Percentiles rank a stretch among this genome's conserved stretches.
Evolutionary conservation across 2,797 vertebrate genomes (phyloP).

Genomic region (Nyctalus aviator): DNA sequence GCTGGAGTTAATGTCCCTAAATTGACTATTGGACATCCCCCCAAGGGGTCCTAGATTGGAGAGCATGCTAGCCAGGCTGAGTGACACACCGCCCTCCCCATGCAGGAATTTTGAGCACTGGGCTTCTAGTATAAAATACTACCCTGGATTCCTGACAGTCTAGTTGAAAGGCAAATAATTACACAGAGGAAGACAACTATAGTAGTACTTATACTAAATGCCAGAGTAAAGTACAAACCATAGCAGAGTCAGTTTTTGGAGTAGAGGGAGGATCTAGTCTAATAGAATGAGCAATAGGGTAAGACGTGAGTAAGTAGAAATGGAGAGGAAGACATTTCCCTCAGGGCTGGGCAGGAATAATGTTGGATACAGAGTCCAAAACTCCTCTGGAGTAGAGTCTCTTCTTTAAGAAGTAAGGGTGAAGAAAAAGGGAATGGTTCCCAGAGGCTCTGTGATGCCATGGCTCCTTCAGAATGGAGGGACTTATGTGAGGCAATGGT

Average conservation of each 20-base stretch:
- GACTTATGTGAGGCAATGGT: neutral
- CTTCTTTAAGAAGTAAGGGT: neutral
- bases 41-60: no score
- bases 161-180: neutral
- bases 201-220: neutral
- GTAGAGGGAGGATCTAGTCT: neutral
- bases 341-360: neutral
- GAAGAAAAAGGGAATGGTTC: neutral
- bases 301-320: neutral
- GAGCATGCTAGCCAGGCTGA: no score
- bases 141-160: neutral
- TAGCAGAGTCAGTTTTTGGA: neutral
- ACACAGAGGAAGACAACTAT: neutral
- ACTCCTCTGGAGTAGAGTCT: neutral
- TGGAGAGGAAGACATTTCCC: neutral
- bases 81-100: no score
- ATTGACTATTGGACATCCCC: no score
- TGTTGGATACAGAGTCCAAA: fast-evolving
- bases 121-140: neutral
- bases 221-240: neutral
- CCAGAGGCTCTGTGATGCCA: neutral
- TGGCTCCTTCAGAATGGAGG: neutral
- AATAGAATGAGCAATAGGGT: neutral
- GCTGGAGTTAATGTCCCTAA: no score
- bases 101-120: no score